These are phyloP conservation scores for Hyphantria cunea DNA, from an alignment of 1,140 invertebrate species.

Conservation along the genomic window DNA sequence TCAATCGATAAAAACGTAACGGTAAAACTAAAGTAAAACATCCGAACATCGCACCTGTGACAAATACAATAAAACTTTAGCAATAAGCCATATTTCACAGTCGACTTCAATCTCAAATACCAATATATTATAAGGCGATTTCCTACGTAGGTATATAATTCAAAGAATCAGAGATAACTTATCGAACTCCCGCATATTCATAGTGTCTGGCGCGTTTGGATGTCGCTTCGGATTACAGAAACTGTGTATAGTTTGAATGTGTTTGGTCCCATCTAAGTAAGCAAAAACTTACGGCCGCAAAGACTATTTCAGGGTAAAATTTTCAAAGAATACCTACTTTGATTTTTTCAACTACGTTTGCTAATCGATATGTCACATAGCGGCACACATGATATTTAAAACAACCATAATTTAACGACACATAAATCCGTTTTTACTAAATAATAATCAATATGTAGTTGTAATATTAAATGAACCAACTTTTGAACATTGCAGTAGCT, in stretches of 20 bases:
- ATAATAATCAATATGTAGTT: too few relatives aligned
- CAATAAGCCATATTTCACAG: slow-evolving; percentile 78
- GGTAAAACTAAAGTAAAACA: slow-evolving; percentile 55
- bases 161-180: slow-evolving; percentile 70
- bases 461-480: too few relatives aligned
- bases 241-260: slow-evolving; percentile 51
- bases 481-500: too few relatives aligned
- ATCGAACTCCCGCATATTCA: slow-evolving; percentile 62
- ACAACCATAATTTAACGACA: too few relatives aligned
- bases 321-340: slow-evolving; percentile 44
- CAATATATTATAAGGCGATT: slow-evolving; percentile 76
- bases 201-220: slow-evolving; percentile 49
- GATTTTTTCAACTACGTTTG: slow-evolving; percentile 17
- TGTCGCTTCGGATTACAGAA: slow-evolving; percentile 44
- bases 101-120: slow-evolving; percentile 76
- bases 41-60: slow-evolving; percentile 65
- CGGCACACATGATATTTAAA: too few relatives aligned
- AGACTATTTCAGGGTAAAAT: slow-evolving; percentile 52
- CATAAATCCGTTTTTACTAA: too few relatives aligned
- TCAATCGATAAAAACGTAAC: slow-evolving; percentile 30
- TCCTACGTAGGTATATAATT: slow-evolving; percentile 64
- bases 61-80: slow-evolving; percentile 78
- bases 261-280: slow-evolving; percentile 49
- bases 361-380: slow-evolving; percentile 6
- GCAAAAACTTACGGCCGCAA: slow-evolving; percentile 52